Evolutionary conservation across 1,140 invertebrate genomes (phyloP).

Genomic region (Halyomorpha halys): DNA sequence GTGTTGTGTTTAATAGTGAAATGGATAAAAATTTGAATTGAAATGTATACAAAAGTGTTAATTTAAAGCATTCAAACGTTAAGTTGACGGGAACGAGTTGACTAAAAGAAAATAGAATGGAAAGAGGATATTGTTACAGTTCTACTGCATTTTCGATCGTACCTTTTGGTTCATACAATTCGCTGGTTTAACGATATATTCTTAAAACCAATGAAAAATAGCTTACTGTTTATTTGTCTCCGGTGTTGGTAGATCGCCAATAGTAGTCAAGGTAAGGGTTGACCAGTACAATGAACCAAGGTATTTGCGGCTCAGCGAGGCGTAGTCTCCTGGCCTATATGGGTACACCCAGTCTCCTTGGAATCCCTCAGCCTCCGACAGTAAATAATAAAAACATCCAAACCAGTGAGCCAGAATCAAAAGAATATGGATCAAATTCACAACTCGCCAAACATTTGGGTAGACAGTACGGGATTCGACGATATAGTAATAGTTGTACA

Average conservation of each 20-base stretch:
- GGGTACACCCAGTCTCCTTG: conserved; percentile 87
- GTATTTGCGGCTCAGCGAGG: conserved; percentile 81
- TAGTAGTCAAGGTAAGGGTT: conserved; percentile 90
- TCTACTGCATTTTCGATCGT: too few relatives aligned
- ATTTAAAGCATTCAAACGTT: too few relatives aligned
- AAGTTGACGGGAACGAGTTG: too few relatives aligned
- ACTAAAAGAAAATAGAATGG: too few relatives aligned
- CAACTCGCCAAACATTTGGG: conserved; percentile 91
- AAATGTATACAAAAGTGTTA: too few relatives aligned
- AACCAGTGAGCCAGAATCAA: conserved; percentile 94
- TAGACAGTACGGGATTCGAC: conserved; percentile 89
- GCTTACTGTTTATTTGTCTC: conserved; percentile 89
- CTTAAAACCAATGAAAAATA: too few relatives aligned
- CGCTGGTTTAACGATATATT: too few relatives aligned
- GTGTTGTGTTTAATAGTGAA: too few relatives aligned
- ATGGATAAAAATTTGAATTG: too few relatives aligned
- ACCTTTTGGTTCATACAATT: too few relatives aligned
- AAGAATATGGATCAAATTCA: conserved; percentile 89
- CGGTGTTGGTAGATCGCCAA: conserved; percentile 86
- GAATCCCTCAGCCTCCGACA: conserved; percentile 73
- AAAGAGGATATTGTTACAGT: too few relatives aligned
- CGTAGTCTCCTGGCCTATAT: conserved; percentile 72
- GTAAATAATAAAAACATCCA: conserved; percentile 90
- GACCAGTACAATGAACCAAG: conserved; percentile 93
- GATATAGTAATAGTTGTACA: conserved; percentile 89